Evolutionary conservation across 2,888 invertebrate species (phyloP).

Genomic region (Meiosimyza decipiens): DNA sequence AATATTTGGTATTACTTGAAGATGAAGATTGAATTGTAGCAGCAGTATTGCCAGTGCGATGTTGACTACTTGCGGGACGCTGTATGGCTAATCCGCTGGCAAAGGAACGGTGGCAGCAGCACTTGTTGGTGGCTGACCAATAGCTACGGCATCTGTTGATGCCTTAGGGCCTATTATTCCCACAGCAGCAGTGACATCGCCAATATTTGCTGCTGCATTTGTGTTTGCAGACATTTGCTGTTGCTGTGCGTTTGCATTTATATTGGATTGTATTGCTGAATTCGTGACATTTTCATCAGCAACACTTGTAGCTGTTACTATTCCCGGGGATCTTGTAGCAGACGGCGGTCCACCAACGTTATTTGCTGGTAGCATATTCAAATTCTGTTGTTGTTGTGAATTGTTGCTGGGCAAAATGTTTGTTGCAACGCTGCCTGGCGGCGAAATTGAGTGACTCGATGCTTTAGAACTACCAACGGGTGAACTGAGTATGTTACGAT

Average conservation of each 20-base stretch:
- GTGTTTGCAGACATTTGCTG: slow-evolving; percentile 32
- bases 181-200: slow-evolving; percentile 46
- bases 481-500: slow-evolving; percentile 79
- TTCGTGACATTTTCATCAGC: slow-evolving; percentile 46
- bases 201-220: neutral
- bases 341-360: slow-evolving; percentile 42
- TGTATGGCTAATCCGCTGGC: slow-evolving; percentile 62
- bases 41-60: slow-evolving; percentile 37
- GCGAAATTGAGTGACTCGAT: slow-evolving; percentile 70
- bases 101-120: slow-evolving; percentile 44
- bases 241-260: slow-evolving; percentile 14
- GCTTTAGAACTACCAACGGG: slow-evolving; percentile 78
- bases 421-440: slow-evolving; percentile 63
- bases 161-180: slow-evolving; percentile 55
- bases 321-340: slow-evolving; percentile 53
- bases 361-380: slow-evolving; percentile 49
- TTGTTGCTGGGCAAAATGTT: slow-evolving; percentile 28
- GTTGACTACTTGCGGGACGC: slow-evolving; percentile 58
- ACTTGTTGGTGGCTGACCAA: slow-evolving; percentile 42
- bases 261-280: slow-evolving; percentile 22
- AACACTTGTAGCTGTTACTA: slow-evolving; percentile 48
- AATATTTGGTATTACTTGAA: slow-evolving; percentile 33
- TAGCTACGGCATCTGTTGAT: slow-evolving; percentile 46
- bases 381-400: slow-evolving; percentile 47
- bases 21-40: slow-evolving; percentile 31